Base-by-base conservation (phyloP, 2,797 vertebrate species). In the Bovichtus variegatus region DNA sequence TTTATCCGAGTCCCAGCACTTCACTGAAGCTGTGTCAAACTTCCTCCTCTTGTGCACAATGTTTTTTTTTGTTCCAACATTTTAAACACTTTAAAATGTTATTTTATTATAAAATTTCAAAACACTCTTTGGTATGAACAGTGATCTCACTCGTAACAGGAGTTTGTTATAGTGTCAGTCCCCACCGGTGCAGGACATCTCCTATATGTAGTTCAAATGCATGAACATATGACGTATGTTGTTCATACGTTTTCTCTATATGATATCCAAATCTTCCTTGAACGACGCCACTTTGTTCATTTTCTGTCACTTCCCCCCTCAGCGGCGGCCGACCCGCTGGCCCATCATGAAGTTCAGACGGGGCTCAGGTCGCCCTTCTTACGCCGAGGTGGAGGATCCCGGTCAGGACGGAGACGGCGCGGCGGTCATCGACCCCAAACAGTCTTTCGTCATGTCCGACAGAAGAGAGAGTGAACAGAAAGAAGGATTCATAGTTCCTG, bases 301-400 rank as follows among this genome's bases (percentile, higher is more conserved):
- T 64, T 38, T 50, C 3, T 62, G 13, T 74, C 21, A 5, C 10
- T 15, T 13, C 2, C 9, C 23, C 51, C 6, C 84, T 19, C 75
- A 99, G 98, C 93, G 96, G 71, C 96, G 97, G 10, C 97, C 97
- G 1, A 96, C 96, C 79, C 96, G 93, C 74, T 99, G 97, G 98
- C 97, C 98, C 2, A 96, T 96, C 13, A 96, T 99, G 96, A 97
- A 96, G 91, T 99, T 99, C 89, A 93, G 97, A 40, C 95, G 97
- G 67, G 96, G 97, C 57, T 98, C 97, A 1, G 95, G 97, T 74
- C 96, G 96, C 63, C 97, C 97, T 16, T 96, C 97, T 0, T 99
- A 99, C 53, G 94, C 96, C 1, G 98, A 99, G 93, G 97, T 99
- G 80, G 98, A 99, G 89, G 94, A 95, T 13, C 93, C 95, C 2